Evolutionary conservation across 2,888 invertebrate species (phyloP).

Genomic region (Gryllus longicercus): DNA sequence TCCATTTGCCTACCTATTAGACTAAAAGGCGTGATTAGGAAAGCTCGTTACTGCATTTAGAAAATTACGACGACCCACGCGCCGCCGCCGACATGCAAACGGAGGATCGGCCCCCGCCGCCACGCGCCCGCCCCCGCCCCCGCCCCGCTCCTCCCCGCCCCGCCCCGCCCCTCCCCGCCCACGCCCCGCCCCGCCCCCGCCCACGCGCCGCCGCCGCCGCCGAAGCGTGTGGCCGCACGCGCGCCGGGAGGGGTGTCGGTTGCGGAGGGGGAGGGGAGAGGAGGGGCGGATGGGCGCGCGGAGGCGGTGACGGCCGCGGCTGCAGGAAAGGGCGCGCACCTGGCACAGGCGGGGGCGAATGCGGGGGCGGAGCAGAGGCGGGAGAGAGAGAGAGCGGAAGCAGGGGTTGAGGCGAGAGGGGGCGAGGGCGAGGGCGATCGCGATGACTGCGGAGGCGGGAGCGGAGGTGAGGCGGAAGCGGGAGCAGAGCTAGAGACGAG

Average conservation of each 20-base stretch:
- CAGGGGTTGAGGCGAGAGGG: too few species aligned
- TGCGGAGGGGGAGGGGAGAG: not conserved
- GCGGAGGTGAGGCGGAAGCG: too few species aligned
- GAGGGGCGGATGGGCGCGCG: not conserved
- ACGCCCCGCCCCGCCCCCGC: not conserved
- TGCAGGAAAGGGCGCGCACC: not conserved
- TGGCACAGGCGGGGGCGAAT: too few species aligned
- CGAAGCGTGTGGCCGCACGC: not conserved
- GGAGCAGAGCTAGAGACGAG: too few species aligned
- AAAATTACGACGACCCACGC: not conserved
- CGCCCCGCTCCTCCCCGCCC: not conserved
- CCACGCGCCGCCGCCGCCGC: not conserved
- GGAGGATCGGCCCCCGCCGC: not conserved
- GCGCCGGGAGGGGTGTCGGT: not conserved
- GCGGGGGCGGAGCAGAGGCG: too few species aligned
- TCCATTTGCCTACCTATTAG: conserved; percentile 17
- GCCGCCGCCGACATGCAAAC: not conserved
- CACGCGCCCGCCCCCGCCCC: not conserved
- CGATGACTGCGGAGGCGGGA: too few species aligned
- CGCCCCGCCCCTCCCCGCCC: not conserved
- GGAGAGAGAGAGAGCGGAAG: too few species aligned
- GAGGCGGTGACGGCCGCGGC: not conserved
- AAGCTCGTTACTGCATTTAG: conserved; percentile 17
- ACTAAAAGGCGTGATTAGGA: conserved; percentile 17
- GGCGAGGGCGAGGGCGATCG: too few species aligned